Percentiles rank a stretch among this genome's conserved stretches.
These are phyloP conservation scores for Seriola aureovittata DNA, from an alignment of 2,113 vertebrate species.

Conservation along the genomic window DNA sequence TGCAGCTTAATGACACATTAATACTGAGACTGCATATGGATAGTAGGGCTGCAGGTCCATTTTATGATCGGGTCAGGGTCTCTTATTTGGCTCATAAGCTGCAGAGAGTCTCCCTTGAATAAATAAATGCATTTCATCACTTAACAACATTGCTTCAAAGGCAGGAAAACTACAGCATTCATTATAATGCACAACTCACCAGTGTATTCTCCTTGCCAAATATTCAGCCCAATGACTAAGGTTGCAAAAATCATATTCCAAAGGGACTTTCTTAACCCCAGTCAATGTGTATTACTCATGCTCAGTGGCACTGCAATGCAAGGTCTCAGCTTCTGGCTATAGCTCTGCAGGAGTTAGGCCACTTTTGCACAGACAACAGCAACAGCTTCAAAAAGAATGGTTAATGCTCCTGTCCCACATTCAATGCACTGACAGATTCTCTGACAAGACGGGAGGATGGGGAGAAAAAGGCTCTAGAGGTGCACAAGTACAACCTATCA, in stretches of 20 bases:
- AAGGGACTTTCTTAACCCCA: slow-evolving; percentile 44
- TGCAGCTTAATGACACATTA: slow-evolving; percentile 67
- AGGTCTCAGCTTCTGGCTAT: slow-evolving; percentile 56
- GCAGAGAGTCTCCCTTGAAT: slow-evolving; percentile 27
- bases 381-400: slow-evolving; percentile 70
- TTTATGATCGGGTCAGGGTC: slow-evolving; percentile 38
- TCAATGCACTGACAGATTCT: slow-evolving; percentile 57
- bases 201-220: slow-evolving; percentile 10
- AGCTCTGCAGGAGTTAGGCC: slow-evolving; percentile 42
- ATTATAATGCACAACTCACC: slow-evolving; percentile 24
- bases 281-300: slow-evolving; percentile 66
- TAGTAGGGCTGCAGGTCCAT: slow-evolving; percentile 35
- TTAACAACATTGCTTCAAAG: slow-evolving; percentile 37
- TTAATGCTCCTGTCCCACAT: slow-evolving; percentile 71
- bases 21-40: slow-evolving; percentile 50
- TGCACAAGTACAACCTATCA: slow-evolving; percentile 11
- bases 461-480: slow-evolving; percentile 32
- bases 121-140: slow-evolving; percentile 51
- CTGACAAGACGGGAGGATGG: slow-evolving; percentile 8
- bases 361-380: slow-evolving; percentile 65
- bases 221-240: slow-evolving; percentile 35
- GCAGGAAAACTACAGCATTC: slow-evolving; percentile 7
- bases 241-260: slow-evolving; percentile 42
- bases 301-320: slow-evolving; percentile 51
- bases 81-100: slow-evolving; percentile 46